Percentiles rank a stretch among this genome's conserved stretches.
Conservation (phyloP, 2,888 invertebrate genomes). For the Philhelius pedissequus region DNA sequence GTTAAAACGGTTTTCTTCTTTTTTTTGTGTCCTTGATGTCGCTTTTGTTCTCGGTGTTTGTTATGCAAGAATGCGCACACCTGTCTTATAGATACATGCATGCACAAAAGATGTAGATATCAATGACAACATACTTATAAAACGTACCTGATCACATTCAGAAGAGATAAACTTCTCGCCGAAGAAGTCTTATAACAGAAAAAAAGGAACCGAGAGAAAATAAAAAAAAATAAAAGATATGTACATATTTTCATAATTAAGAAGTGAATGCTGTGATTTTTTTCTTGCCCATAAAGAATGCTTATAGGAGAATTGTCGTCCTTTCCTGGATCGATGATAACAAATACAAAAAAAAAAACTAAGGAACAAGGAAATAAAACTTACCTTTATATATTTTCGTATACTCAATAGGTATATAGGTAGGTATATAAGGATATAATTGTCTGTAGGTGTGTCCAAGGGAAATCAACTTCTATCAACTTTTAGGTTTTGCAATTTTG, state of each 20-base stretch:
- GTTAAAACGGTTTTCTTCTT: slow-evolving; percentile 34
- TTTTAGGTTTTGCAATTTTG: slow-evolving; percentile 41
- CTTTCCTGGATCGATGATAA: slow-evolving; percentile 47
- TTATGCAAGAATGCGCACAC: slow-evolving; percentile 66
- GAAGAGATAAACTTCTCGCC: slow-evolving; percentile 22
- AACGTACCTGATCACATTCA: background rate
- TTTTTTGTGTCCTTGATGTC: slow-evolving; percentile 11
- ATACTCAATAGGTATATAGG: background rate
- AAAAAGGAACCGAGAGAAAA: slow-evolving; percentile 7
- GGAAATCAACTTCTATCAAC: background rate
- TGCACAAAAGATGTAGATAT: slow-evolving; percentile 57
- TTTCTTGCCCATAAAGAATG: slow-evolving; percentile 18
- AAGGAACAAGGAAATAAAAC: slow-evolving; percentile 6
- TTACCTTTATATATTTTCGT: background rate
- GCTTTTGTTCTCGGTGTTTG: background rate
- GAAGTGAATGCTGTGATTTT: slow-evolving; percentile 49
- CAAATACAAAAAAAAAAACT: background rate
- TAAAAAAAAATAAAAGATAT: slow-evolving; percentile 1
- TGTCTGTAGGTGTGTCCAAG: slow-evolving; percentile 13
- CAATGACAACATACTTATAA: slow-evolving; percentile 49
- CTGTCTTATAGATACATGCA: slow-evolving; percentile 51
- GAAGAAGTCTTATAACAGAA: background rate
- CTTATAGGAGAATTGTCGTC: slow-evolving; percentile 36
- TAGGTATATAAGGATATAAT: too few relatives aligned
- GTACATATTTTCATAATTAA: slow-evolving; percentile 52